Conservation (phyloP, 2,888 invertebrate genomes). For the Polyploca ridens region DNA sequence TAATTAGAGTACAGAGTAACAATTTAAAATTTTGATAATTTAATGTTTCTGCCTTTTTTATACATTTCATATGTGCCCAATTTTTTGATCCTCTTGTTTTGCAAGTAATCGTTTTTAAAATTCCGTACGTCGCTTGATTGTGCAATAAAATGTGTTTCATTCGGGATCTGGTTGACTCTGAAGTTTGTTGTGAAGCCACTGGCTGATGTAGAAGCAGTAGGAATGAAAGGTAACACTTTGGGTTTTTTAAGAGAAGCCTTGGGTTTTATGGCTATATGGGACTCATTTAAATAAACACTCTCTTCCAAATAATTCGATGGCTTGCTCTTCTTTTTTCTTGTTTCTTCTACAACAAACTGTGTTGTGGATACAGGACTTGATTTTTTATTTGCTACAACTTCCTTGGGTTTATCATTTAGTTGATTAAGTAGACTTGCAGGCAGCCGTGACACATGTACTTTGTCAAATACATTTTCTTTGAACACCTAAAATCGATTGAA, state of each 20-base stretch:
- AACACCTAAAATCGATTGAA: conserved; percentile 47
- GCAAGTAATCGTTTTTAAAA: conserved; percentile 66
- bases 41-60: conserved; percentile 63
- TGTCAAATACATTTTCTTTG: conserved; percentile 59
- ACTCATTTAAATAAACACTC: conserved; percentile 68
- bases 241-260: conserved; percentile 54
- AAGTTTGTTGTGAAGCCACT: conserved; percentile 75
- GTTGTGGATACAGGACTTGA: conserved; percentile 60
- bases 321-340: conserved; percentile 57
- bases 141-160: conserved; percentile 64
- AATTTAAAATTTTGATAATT: conserved; percentile 70
- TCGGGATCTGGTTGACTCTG: conserved; percentile 64
- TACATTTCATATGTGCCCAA: conserved; percentile 65
- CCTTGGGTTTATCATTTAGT: conserved; percentile 59
- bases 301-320: conserved; percentile 76
- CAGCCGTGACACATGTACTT: conserved; percentile 61
- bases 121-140: conserved; percentile 53
- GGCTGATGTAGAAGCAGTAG: conserved; percentile 67
- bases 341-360: conserved; percentile 64
- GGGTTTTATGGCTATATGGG: conserved; percentile 41
- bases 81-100: conserved; percentile 62
- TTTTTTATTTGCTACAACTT: conserved; percentile 37
- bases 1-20: not conserved
- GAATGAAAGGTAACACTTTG: conserved; percentile 69
- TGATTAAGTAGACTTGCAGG: conserved; percentile 60